Conservation (phyloP, 2,113 vertebrate species). For the Rhabdomys dilectus region DNA sequence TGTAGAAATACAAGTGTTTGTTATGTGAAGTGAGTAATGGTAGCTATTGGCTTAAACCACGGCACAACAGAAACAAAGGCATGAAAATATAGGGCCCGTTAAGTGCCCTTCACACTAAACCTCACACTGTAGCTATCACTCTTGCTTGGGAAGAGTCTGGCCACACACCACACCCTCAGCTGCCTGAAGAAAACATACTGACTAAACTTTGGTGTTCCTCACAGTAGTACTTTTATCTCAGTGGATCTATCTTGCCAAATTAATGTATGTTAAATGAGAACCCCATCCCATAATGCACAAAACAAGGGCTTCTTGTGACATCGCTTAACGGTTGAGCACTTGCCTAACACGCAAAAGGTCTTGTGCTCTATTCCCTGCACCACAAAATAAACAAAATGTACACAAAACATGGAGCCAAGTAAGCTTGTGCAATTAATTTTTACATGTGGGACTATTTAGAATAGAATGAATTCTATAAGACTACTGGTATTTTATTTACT, state of each 20-base stretch:
- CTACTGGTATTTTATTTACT: slow-evolving; percentile 45
- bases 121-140: neutral
- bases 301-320: neutral
- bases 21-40: neutral
- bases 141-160: neutral
- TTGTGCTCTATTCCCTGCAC: neutral
- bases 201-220: too few species aligned
- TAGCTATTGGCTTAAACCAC: neutral
- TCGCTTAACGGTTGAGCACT: neutral
- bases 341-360: neutral
- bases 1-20: neutral
- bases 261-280: neutral
- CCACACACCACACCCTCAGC: neutral
- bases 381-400: slow-evolving; percentile 23
- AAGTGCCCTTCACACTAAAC: neutral
- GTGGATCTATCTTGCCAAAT: neutral
- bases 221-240: neutral
- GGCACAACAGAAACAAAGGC: neutral
- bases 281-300: neutral
- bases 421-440: slow-evolving; percentile 59
- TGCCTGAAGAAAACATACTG: neutral
- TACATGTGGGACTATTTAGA: slow-evolving; percentile 54
- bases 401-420: slow-evolving; percentile 35
- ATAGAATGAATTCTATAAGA: slow-evolving; percentile 50
- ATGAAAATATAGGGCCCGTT: neutral